These are phyloP conservation scores for Eospalax fontanierii DNA, from an alignment of 2,797 vertebrate species.

Conservation along the genomic window DNA sequence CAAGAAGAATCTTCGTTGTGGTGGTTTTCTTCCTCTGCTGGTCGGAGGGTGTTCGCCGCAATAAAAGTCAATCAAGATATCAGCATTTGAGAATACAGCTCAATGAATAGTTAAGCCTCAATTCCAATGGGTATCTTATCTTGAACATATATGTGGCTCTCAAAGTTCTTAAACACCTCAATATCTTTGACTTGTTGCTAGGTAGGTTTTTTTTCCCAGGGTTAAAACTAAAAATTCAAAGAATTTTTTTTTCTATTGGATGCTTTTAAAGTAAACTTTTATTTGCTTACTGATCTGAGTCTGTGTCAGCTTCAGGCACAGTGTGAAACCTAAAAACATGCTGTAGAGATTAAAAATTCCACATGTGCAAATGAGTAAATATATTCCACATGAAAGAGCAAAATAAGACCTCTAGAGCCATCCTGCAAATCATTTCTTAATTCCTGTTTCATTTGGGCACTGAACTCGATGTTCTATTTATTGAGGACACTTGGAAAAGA, in stretches of 20 bases:
- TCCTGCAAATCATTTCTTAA: constrained; percentile 49
- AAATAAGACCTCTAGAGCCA: not conserved
- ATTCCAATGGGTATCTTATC: not conserved
- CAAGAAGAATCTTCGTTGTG: too few relatives aligned
- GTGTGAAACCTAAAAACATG: not conserved
- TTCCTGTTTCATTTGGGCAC: not conserved
- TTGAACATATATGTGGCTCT: constrained; percentile 31
- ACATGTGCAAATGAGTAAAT: constrained; percentile 39
- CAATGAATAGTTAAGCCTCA: not conserved
- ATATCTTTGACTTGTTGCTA: constrained; percentile 18
- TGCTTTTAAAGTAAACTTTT: constrained; percentile 14
- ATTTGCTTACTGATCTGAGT: constrained; percentile 56
- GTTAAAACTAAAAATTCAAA: constrained; percentile 7
- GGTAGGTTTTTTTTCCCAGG: constrained; percentile 33
- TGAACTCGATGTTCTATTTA: constrained; percentile 19
- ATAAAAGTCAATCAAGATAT: constrained; percentile 36
- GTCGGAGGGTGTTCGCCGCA: too few relatives aligned
- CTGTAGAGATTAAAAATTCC: constrained; percentile 21
- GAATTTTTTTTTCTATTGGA: not conserved
- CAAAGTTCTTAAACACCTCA: constrained; percentile 19
- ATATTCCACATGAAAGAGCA: constrained; percentile 6
- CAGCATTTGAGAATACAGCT: not conserved
- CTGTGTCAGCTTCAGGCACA: constrained; percentile 17
- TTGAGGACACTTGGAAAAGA: constrained; percentile 19
- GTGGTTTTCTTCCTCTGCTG: too few relatives aligned